These are phyloP conservation scores for Mamestra brassicae DNA, from an alignment of 2,888 invertebrate genomes.

Conservation along the genomic window DNA sequence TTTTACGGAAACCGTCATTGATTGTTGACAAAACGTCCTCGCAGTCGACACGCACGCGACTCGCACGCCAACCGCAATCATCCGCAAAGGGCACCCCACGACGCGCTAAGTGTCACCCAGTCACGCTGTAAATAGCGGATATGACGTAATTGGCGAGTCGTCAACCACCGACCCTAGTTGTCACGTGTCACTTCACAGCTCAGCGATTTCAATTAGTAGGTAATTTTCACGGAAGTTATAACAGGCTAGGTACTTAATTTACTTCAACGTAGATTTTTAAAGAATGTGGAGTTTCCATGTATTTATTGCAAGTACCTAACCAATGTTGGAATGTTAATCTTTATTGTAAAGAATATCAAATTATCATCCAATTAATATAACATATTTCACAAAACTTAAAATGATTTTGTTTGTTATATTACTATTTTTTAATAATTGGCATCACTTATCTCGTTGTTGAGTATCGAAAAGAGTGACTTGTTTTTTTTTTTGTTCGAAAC, in stretches of 20 bases:
- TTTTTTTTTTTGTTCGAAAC: too few species aligned
- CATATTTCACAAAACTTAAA: too few species aligned
- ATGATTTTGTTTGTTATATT: too few species aligned
- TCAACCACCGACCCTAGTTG: slow-evolving; percentile 28
- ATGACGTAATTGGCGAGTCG: slow-evolving; percentile 53
- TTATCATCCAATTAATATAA: too few species aligned
- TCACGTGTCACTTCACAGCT: slow-evolving; percentile 49
- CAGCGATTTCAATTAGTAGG: slow-evolving; percentile 24
- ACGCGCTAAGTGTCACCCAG: slow-evolving; percentile 43
- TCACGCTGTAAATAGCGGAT: slow-evolving; percentile 45
- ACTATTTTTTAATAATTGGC: too few species aligned
- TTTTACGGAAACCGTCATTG: background rate
- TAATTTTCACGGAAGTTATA: slow-evolving; percentile 7
- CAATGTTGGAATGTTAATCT: background rate
- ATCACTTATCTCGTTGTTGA: too few species aligned
- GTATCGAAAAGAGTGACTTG: too few species aligned
- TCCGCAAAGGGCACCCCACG: slow-evolving; percentile 40
- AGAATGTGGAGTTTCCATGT: background rate
- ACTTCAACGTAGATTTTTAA: background rate
- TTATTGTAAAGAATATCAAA: too few species aligned
- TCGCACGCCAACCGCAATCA: slow-evolving; percentile 49
- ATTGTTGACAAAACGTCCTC: slow-evolving; percentile 23
- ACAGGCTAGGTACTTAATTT: background rate
- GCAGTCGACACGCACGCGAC: slow-evolving; percentile 33
- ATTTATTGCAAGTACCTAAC: background rate